These are phyloP conservation scores for Abramis brama DNA, from an alignment of 2,113 vertebrate genomes.

Conservation along the genomic window DNA sequence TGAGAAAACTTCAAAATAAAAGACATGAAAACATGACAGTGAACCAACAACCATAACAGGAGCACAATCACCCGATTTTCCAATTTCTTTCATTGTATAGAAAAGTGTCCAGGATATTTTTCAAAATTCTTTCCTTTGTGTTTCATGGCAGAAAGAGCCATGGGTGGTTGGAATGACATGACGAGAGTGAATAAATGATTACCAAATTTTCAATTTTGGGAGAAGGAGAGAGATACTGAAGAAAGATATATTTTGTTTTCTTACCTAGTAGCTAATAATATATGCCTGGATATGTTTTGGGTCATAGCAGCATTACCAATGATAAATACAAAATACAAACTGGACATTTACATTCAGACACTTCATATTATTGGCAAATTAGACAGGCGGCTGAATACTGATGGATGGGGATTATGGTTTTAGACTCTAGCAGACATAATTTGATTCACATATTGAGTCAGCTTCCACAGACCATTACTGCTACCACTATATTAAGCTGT, in stretches of 20 bases:
- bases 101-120: too few relatives aligned
- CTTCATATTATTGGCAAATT: background rate
- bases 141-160: too few relatives aligned
- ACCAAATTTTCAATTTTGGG: background rate
- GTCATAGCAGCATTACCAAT: background rate
- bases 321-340: background rate
- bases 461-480: conserved; percentile 11
- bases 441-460: background rate
- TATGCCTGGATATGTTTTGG: too few relatives aligned
- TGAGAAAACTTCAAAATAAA: too few relatives aligned
- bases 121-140: too few relatives aligned
- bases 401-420: background rate
- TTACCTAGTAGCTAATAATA: background rate
- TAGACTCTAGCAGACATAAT: background rate
- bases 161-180: background rate
- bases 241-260: background rate
- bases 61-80: too few relatives aligned
- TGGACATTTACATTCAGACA: background rate
- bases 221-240: background rate
- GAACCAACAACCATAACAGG: too few relatives aligned
- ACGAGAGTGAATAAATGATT: background rate
- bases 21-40: too few relatives aligned
- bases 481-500: background rate
- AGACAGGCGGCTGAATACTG: background rate
- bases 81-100: too few relatives aligned